Evolutionary conservation across 1,140 invertebrate species (phyloP).

Genomic region (Tetragonula clypearis): DNA sequence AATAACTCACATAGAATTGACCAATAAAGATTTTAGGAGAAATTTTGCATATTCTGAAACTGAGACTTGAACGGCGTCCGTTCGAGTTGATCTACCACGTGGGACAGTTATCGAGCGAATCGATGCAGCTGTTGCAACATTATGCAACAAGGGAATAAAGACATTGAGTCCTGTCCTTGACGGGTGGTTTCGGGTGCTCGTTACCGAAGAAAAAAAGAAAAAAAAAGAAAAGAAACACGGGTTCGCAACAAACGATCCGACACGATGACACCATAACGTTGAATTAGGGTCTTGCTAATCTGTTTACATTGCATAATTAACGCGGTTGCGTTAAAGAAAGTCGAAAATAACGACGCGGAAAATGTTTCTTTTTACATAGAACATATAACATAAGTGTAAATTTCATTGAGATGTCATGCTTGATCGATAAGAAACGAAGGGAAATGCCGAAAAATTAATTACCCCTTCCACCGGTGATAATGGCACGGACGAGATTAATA

Average conservation of each 20-base stretch:
- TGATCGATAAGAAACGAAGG: conserved; percentile 1
- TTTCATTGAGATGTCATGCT: conserved; percentile 26
- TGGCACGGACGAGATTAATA: conserved; percentile 45
- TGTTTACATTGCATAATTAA: not conserved
- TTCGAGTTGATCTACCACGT: conserved; percentile 2
- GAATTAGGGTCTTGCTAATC: not conserved
- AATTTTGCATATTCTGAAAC: too few species aligned
- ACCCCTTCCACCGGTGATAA: not conserved
- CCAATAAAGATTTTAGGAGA: too few species aligned
- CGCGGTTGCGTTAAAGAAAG: too few species aligned
- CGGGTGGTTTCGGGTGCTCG: not conserved
- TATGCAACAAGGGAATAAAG: conserved; percentile 67
- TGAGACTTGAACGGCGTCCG: too few species aligned
- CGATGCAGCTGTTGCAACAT: conserved; percentile 68
- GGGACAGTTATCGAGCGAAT: not conserved
- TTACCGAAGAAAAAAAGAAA: not conserved
- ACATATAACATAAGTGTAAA: too few species aligned
- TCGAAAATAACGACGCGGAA: too few species aligned
- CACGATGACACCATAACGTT: not conserved
- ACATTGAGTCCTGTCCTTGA: conserved; percentile 49
- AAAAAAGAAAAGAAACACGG: not conserved
- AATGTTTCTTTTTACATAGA: too few species aligned
- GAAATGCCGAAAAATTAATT: not conserved
- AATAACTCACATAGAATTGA: too few species aligned
- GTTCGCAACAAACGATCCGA: not conserved